Evolutionary conservation across 2,888 invertebrate genomes (phyloP).

Genomic region (Calameuta filiformis): DNA sequence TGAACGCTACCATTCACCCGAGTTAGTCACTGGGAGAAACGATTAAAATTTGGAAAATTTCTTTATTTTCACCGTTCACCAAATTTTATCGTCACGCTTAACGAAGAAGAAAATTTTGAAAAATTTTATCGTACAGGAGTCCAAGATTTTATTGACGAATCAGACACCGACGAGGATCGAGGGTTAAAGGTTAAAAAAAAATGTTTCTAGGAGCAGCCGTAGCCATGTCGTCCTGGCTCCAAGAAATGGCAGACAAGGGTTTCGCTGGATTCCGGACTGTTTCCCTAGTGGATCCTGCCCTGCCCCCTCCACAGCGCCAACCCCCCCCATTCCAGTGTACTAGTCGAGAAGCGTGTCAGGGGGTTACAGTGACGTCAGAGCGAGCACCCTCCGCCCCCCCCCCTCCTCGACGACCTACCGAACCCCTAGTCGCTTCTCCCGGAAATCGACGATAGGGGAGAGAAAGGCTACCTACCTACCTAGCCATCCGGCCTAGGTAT

Average conservation of each 20-base stretch:
- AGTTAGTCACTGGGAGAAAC: background rate
- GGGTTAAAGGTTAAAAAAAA: background rate
- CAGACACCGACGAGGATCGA: background rate
- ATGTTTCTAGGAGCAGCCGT: background rate
- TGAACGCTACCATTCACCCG: background rate
- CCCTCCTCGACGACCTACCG: background rate
- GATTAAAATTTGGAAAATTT: background rate
- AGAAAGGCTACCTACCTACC: background rate
- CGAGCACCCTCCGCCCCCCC: background rate
- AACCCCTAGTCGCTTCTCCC: background rate
- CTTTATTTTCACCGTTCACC: background rate
- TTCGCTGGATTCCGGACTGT: background rate
- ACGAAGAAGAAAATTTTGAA: no score
- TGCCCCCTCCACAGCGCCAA: background rate
- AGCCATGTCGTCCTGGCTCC: background rate
- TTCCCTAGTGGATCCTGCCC: background rate
- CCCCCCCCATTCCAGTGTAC: background rate
- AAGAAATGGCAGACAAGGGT: background rate
- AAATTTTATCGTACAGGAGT: background rate
- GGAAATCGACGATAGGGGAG: constrained; percentile 5
- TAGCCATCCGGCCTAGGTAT: background rate
- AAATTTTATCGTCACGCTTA: background rate
- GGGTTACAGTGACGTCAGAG: constrained; percentile 7
- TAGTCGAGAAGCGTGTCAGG: background rate
- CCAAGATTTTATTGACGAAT: background rate